Base-by-base conservation (phyloP, 2,888 invertebrate genomes). In the Encarsia formosa region DNA sequence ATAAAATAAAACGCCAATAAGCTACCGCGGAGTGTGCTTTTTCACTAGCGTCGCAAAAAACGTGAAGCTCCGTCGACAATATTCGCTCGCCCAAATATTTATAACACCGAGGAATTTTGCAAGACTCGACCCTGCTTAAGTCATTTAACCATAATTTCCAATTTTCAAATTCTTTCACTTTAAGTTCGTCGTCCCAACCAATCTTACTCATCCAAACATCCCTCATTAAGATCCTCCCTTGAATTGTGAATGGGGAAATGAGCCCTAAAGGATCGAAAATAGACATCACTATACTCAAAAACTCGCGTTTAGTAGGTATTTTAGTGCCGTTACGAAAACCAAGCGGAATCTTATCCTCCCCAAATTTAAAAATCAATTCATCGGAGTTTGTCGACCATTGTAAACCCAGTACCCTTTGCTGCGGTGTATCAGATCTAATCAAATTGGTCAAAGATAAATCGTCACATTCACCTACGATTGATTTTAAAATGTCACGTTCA, bases 41-140 rank as follows among this genome's bases (percentile, higher is more conserved):
- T 38, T 52, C 52, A 35, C 65, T 63, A 5, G 62, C 62, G 40
- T 65, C 63, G 34, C 61, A 57, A 37, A 64, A 65, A 1, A 59
- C 47, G 44, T 64, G 64, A 5, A 63, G 34, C 42, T 65, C 59
- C 4, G 35, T 19, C 4, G 8, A 16, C 6, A 18, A 5, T 20
- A 18, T 5, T 49, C 16, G 19, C 4, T 15, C 1, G 22, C 16
- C 9, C 16, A 13, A 20, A 4, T 38, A n/a, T 40, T 49, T 32
- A 45, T 49, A 49, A 45, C 37, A 54, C 6, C 45, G 39, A 16
- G 3, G 5, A 4, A 54, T 46, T 16, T n/a, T 22, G 9, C 42
- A 47, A 13, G 2, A n/a, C 18, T 43, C 39, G 1, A 52, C 22
- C 1, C 1, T 19, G 16, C 22, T 20, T 9, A 52, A 31, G 18